These are phyloP conservation scores for Clitarchus hookeri DNA, from an alignment of 2,888 invertebrate species.

Conservation along the genomic window DNA sequence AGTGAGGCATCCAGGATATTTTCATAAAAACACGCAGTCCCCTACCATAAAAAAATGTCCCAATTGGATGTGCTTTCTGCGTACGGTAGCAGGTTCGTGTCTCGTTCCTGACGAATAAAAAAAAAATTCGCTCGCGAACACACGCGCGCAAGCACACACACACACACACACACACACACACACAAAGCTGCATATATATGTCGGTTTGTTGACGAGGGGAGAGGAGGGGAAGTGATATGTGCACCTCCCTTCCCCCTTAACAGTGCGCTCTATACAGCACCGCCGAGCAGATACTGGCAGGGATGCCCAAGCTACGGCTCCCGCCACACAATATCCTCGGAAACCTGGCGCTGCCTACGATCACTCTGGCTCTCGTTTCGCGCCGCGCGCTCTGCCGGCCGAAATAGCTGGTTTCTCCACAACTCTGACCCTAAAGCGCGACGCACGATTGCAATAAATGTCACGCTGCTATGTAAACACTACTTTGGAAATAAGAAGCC, in stretches of 20 bases:
- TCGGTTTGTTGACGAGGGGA: neutral
- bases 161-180: neutral
- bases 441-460: too few species aligned
- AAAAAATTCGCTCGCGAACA: neutral
- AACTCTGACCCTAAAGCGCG: too few species aligned
- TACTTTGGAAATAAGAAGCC: too few species aligned
- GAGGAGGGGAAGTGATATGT: slow-evolving; percentile 1
- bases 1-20: too few species aligned
- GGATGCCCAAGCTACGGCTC: neutral
- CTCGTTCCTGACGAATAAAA: neutral
- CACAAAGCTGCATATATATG: neutral
- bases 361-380: too few species aligned
- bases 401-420: too few species aligned
- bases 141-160: neutral
- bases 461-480: too few species aligned
- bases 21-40: neutral
- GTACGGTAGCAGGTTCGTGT: neutral
- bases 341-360: too few species aligned
- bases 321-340: neutral
- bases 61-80: neutral
- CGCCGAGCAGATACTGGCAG: neutral
- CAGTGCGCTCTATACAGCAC: neutral
- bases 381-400: too few species aligned
- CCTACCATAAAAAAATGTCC: neutral
- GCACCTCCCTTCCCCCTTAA: neutral